Conservation (phyloP, 2,113 vertebrate genomes). For the Ursus arctos region DNA sequence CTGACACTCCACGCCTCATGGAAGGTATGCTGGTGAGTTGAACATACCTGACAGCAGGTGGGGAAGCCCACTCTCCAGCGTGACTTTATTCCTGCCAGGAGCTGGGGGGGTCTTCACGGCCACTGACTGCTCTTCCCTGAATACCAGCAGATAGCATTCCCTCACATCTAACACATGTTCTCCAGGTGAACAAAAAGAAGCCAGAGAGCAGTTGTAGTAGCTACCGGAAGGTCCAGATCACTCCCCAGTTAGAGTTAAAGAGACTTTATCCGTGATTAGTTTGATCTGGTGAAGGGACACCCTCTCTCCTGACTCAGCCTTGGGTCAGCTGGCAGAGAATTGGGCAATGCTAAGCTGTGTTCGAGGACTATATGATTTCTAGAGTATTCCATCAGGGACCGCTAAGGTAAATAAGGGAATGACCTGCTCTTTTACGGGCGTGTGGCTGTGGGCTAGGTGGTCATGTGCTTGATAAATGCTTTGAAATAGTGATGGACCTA, state of each 20-base stretch:
- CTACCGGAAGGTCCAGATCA: constrained; percentile 71
- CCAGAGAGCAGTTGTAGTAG: constrained; percentile 70
- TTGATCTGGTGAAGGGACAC: constrained; percentile 80
- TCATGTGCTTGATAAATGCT: background rate
- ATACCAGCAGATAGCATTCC: constrained; percentile 69
- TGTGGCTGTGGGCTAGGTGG: background rate
- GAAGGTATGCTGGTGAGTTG: constrained; percentile 71
- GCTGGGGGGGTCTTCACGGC: accelerated
- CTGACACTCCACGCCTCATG: constrained; percentile 54
- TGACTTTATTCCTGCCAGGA: constrained; percentile 59
- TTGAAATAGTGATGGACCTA: background rate
- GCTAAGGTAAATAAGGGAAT: constrained; percentile 74
- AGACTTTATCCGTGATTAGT: constrained; percentile 80
- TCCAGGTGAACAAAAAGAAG: constrained; percentile 79
- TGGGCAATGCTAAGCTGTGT: constrained; percentile 67
- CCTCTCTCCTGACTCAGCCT: constrained; percentile 78
- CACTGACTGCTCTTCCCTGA: constrained; percentile 45
- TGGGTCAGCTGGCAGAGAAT: constrained; percentile 67
- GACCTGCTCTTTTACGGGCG: background rate
- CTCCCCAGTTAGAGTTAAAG: constrained; percentile 83
- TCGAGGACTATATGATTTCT: constrained; percentile 74
- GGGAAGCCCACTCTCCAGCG: constrained; percentile 18
- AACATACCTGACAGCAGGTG: constrained; percentile 61
- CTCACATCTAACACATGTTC: constrained; percentile 67
- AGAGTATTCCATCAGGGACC: constrained; percentile 70